These are phyloP conservation scores for Cheilosia soror DNA, from an alignment of 2,888 invertebrate species.

Conservation along the genomic window DNA sequence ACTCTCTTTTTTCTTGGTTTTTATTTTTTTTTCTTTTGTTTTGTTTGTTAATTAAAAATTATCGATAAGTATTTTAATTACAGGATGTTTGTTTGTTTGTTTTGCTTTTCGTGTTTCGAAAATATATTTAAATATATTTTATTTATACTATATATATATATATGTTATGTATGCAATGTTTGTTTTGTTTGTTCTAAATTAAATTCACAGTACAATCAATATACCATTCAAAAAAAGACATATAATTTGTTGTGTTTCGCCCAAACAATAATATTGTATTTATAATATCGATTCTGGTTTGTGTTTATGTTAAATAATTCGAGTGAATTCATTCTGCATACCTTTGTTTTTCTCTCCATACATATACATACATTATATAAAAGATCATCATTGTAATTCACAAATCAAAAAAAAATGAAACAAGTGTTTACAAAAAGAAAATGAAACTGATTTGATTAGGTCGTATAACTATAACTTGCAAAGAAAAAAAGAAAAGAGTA, in stretches of 20 bases:
- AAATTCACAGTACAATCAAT: slow-evolving; percentile 73
- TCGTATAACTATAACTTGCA: slow-evolving; percentile 43
- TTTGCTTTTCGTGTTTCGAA: slow-evolving; percentile 71
- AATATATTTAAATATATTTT: slow-evolving; percentile 69
- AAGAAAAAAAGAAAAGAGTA: slow-evolving; percentile 31
- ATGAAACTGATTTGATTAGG: slow-evolving; percentile 19
- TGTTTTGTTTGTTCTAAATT: slow-evolving; percentile 36
- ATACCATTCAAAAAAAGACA: slow-evolving; percentile 57
- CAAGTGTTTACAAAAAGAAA: slow-evolving; percentile 26
- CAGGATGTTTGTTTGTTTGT: slow-evolving; percentile 73
- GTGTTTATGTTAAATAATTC: slow-evolving; percentile 46
- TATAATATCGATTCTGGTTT: slow-evolving; percentile 71
- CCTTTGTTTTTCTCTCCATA: slow-evolving; percentile 5
- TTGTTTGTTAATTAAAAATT: slow-evolving; percentile 74
- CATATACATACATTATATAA: slow-evolving; percentile 28
- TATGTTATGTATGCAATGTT: slow-evolving; percentile 70
- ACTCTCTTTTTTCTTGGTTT: slow-evolving; percentile 72
- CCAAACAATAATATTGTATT: slow-evolving; percentile 29
- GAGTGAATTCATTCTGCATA: slow-evolving; percentile 55
- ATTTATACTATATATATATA: slow-evolving; percentile 57
- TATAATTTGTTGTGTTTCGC: slow-evolving; percentile 39
- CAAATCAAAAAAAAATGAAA: slow-evolving; percentile 53
- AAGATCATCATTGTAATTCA: slow-evolving; percentile 60
- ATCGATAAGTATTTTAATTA: slow-evolving; percentile 75
- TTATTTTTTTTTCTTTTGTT: slow-evolving; percentile 58